Evolutionary conservation across 2,797 vertebrate species (phyloP), one percentile per base, ranked within the genome.

Genomic region (Mionectes olivaceus): DNA sequence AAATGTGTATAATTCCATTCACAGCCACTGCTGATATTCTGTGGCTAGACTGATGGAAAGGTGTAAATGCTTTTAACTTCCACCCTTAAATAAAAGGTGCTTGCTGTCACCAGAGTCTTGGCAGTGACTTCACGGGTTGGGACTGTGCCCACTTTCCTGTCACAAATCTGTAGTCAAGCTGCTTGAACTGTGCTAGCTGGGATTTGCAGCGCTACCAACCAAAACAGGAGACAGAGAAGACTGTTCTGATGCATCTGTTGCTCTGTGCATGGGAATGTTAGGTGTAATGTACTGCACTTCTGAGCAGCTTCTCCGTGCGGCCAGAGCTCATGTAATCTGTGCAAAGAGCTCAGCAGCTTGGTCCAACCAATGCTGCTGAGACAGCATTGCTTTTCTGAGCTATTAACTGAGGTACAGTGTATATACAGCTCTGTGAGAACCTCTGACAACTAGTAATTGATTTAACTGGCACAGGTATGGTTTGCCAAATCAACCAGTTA

Each of bases 1-100:
- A 94, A 91, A 82, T 47, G 52, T 60, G 68, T 50, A 33, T 84
- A 77, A 74, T 90, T 80, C 88, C 86, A 95, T 95, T 95, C 60
- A 86, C 50, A 52, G 57, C 35, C 23, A 47, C 27, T 87, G 50
- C 55, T 95, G 71, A 74, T 89, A 39, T 13, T 83, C 24, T 85
- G 9, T 69, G 44, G n/a, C 19, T 63, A 82, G 77, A 41, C 47
- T 87, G 21, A 60, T 93, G 76, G 83, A 86, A 92, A 82, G n/a
- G 33, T 84, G 33, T 56, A 68, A 74, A 59, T 83, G 12, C 74
- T 89, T 93, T 92, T 33, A 39, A 47, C 32, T 87, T 92, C 41
- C 46, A 94, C 28, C 52, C 30, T 56, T 74, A 56, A 81, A 53
- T 65, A 75, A 87, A 79, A 84, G 39, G 75, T 63, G 8, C 39